phyloP scores from a whole-genome alignment of 2,888 invertebrate species.

The Oxytorus armatus region DNA sequence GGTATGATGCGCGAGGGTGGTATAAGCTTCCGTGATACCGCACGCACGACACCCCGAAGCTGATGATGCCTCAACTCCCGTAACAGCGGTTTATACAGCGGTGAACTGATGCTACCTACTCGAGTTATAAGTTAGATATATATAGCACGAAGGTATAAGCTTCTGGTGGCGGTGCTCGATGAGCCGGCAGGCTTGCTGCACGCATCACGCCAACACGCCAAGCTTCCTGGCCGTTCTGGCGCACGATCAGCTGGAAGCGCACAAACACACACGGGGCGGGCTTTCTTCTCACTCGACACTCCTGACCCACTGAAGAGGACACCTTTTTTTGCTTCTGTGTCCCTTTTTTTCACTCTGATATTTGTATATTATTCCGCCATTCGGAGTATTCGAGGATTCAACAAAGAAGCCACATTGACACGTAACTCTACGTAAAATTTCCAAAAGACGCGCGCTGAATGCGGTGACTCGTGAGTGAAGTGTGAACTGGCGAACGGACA shows the following conservation, averaged over 20 bases:
- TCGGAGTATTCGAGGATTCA: constrained; percentile 5
- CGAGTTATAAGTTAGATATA: constrained; percentile 31
- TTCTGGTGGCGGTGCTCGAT: constrained; percentile 64
- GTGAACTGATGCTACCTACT: constrained; percentile 60
- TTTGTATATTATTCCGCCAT: not conserved
- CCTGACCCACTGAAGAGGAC: constrained; percentile 83
- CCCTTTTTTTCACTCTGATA: constrained; percentile 23
- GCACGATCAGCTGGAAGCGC: constrained; percentile 70
- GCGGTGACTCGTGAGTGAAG: not conserved
- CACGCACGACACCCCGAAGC: constrained; percentile 70
- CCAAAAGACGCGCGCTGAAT: not conserved
- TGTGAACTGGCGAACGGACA: no score
- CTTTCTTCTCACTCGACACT: constrained; percentile 81
- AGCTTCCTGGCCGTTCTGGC: constrained; percentile 60
- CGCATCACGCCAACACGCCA: constrained; percentile 76
- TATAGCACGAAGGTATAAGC: constrained; percentile 49
- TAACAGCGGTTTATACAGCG: constrained; percentile 62
- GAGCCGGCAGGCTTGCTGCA: constrained; percentile 72
- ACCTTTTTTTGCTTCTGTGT: constrained; percentile 78
- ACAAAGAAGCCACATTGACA: not conserved
- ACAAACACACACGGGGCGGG: constrained; percentile 74
- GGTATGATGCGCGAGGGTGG: constrained; percentile 32
- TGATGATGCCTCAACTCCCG: constrained; percentile 60
- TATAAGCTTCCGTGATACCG: constrained; percentile 69
- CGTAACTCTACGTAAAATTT: not conserved